Evolutionary conservation across 1,140 invertebrate species (phyloP).

Genomic region (Vanessa tameamea): DNA sequence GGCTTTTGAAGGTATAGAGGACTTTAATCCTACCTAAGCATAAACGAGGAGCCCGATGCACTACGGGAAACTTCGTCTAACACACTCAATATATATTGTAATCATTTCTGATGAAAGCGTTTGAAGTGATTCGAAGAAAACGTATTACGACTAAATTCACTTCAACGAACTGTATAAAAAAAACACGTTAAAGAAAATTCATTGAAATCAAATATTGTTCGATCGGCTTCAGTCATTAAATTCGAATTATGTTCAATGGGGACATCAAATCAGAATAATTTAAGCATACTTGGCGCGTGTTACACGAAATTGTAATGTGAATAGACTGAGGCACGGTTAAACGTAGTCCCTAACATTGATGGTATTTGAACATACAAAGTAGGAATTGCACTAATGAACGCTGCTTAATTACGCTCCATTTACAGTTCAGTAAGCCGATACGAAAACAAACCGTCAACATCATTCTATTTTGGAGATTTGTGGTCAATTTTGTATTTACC

Average conservation of each 20-base stretch:
- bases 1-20: background rate
- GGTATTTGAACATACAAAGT: constrained; percentile 10
- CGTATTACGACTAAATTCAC: too few relatives aligned
- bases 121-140: background rate
- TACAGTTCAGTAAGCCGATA: constrained; percentile 11
- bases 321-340: background rate
- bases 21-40: background rate
- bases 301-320: constrained; percentile 7
- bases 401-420: constrained; percentile 19
- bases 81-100: background rate
- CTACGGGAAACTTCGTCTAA: background rate
- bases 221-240: background rate
- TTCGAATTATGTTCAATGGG: background rate
- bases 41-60: background rate
- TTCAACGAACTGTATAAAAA: too few relatives aligned
- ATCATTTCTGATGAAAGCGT: background rate
- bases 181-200: background rate
- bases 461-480: constrained; percentile 19
- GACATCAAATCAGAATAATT: background rate
- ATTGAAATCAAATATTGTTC: background rate
- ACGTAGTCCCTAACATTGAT: background rate
- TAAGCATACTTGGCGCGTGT: background rate
- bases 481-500: constrained; percentile 9
- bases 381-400: constrained; percentile 7
- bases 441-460: constrained; percentile 16